Evolutionary conservation across 1,140 invertebrate species (phyloP).

Genomic region (Drosophila novamexicana): DNA sequence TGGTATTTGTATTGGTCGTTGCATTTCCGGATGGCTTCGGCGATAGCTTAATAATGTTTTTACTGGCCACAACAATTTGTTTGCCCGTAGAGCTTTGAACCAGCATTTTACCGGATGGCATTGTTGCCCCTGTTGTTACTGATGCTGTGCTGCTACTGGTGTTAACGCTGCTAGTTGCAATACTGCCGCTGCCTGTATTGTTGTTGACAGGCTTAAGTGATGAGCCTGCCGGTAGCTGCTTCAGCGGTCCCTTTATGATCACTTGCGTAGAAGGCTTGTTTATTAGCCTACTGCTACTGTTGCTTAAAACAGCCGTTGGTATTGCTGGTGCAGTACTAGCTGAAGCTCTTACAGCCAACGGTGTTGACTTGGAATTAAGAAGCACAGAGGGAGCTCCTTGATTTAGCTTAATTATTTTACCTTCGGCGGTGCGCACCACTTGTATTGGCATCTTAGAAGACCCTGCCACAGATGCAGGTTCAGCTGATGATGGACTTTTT

Average conservation of each 20-base stretch:
- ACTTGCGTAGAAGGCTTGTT: slow-evolving; percentile 47
- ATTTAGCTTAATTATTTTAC: slow-evolving; percentile 67
- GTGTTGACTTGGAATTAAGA: slow-evolving; percentile 48
- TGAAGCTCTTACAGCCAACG: neutral
- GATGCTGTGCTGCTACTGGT: neutral
- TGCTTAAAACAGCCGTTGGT: slow-evolving; percentile 12
- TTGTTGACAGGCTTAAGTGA: slow-evolving; percentile 13
- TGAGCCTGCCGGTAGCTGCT: slow-evolving; percentile 29
- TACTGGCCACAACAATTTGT: slow-evolving; percentile 70
- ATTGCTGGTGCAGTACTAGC: slow-evolving; percentile 8
- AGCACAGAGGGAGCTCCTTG: slow-evolving; percentile 46
- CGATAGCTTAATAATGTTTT: slow-evolving; percentile 75
- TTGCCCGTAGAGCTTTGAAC: slow-evolving; percentile 64
- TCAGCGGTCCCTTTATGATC: slow-evolving; percentile 48
- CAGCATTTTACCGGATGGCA: slow-evolving; percentile 55
- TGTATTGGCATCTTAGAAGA: slow-evolving; percentile 54
- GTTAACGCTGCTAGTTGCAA: slow-evolving; percentile 15
- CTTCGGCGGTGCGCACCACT: slow-evolving; percentile 69
- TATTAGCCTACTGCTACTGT: slow-evolving; percentile 30
- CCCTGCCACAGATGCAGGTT: slow-evolving; percentile 1
- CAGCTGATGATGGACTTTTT: slow-evolving; percentile 10
- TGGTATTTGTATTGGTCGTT: slow-evolving; percentile 11
- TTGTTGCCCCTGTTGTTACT: slow-evolving; percentile 16
- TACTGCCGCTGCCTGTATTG: neutral
- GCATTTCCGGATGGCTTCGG: slow-evolving; percentile 50